These are phyloP conservation scores for Brachionus paranguensis DNA, from an alignment of 1,140 invertebrate species.

Conservation along the genomic window DNA sequence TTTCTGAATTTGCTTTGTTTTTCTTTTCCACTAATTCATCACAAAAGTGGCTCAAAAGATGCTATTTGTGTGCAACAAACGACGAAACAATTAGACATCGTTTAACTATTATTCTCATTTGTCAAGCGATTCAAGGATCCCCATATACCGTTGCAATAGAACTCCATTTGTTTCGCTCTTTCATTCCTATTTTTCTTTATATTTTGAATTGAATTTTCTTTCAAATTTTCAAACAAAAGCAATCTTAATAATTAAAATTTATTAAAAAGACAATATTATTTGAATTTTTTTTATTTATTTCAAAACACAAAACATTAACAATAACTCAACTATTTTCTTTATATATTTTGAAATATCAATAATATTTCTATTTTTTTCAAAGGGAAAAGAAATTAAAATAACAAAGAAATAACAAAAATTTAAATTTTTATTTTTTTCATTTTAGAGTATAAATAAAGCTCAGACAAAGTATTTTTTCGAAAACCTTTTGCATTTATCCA, in stretches of 20 bases:
- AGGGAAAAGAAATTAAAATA: conserved; percentile 31
- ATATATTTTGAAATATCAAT: not conserved
- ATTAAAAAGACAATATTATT: conserved; percentile 30
- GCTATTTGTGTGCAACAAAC: not conserved
- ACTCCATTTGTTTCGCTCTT: not conserved
- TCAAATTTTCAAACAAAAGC: conserved; percentile 5
- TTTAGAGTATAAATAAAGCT: conserved; percentile 10
- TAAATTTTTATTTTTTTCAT: not conserved
- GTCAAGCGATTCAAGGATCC: not conserved
- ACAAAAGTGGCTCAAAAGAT: not conserved
- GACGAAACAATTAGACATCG: not conserved
- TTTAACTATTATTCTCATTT: not conserved
- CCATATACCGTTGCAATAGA: not conserved
- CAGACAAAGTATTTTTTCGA: not conserved
- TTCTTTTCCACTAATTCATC: not conserved
- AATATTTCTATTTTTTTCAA: not conserved
- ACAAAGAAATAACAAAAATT: conserved; percentile 17
- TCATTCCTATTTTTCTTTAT: not conserved
- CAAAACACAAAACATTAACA: conserved; percentile 32
- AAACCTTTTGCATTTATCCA: not conserved
- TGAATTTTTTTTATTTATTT: conserved; percentile 1
- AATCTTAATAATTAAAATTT: conserved; percentile 37
- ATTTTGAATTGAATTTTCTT: not conserved
- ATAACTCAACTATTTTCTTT: conserved; percentile 7
- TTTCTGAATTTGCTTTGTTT: not conserved